Evolutionary conservation across 2,888 invertebrate species (phyloP), one percentile per base, ranked within the genome.

Genomic region (Sarcophaga caerulescens): DNA sequence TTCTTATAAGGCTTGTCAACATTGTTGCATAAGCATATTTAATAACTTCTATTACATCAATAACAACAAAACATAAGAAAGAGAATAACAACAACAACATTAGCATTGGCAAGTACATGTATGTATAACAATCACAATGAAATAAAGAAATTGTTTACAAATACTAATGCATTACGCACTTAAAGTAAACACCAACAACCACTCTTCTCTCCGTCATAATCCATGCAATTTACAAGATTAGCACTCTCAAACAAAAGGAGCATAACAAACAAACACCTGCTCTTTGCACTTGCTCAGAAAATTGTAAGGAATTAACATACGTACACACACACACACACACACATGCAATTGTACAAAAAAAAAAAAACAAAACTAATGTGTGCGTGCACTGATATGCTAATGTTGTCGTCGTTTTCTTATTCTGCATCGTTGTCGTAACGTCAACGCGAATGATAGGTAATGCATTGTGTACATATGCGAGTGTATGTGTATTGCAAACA

Each of bases 301-400:
- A 74, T 63, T 59, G 35, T 65, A 63, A 60, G 10, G 1, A 52
- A 52, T 14, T 52, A 35, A 35, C 8, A 35, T 35, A 35, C 52
- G 52, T 14, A 52, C 17, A 17, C 2, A 35, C 35, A 8, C 8
- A 0, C 6, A 6, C 35, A 35, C 6, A 35, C 35, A 6, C 8
- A 6, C 6, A 6, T 4, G 4, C 3, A 66, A 44, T 19, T n/a
- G 45, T n/a, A 17, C n/a, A 14, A 12, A 17, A 52, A 12, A 14
- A 47, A 52, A 0, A 12, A 60, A 74, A 45, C 44, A 47, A 81
- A 71, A 85, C 62, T 82, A 87, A 87, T 85, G 85, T 83, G 84
- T 85, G 84, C 85, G 85, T 85, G 79, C 82, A 84, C 71, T 71
- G 85, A 83, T 84, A 86, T 77, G 86, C 86, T 76, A 86, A 86